Base-by-base conservation (phyloP, 2,797 vertebrate genomes). In the Micropoecilia bifurca region DNA sequence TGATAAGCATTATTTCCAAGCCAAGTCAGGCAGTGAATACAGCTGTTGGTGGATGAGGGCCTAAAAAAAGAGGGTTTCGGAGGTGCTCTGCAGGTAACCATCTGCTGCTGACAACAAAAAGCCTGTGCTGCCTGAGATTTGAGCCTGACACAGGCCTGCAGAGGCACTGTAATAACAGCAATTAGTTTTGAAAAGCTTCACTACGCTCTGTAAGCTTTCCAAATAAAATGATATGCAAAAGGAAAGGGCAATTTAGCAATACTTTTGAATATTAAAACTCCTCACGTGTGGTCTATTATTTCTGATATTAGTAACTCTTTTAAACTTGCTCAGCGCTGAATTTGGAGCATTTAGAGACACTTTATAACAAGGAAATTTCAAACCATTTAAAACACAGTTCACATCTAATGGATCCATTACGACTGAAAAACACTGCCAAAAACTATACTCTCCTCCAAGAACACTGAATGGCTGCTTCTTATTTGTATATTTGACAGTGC, bases 1-100 rank as follows among this genome's bases (percentile, higher is more conserved):
- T 88, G 87, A 95, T 95, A 89, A 92, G 88, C 83, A 87, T 89
- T 83, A 87, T 91, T 92, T 91, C 86, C 85, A 78, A 86, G 83
- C 78, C 69, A 76, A 76, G 45, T 76, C 74, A 73, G 85, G 84
- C 89, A 90, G 59, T 76, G 86, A 92, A 83, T 78, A 76, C 76
- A 75, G 85, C 79, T 74, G 85, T 87, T 74, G 82, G 81, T 83
- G 84, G 90, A 92, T 89, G 80, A 33, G 79, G 80, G 78, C 72
- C 85, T 79, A 72, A 80, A 91, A 92, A 46, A 50, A 25, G 41
- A 6, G 12, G 89, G 91, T 73, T 55, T 79, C 81, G 79, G 90
- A 84, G 74, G 77, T 41, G 5, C 75, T 25, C 76, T 77, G 79
- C 80, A 79, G 84, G 87, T 92, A 90, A 92, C 88, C 46, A 59